Base-by-base conservation (phyloP, 2,113 vertebrate species). In the Chunga burmeisteri region DNA sequence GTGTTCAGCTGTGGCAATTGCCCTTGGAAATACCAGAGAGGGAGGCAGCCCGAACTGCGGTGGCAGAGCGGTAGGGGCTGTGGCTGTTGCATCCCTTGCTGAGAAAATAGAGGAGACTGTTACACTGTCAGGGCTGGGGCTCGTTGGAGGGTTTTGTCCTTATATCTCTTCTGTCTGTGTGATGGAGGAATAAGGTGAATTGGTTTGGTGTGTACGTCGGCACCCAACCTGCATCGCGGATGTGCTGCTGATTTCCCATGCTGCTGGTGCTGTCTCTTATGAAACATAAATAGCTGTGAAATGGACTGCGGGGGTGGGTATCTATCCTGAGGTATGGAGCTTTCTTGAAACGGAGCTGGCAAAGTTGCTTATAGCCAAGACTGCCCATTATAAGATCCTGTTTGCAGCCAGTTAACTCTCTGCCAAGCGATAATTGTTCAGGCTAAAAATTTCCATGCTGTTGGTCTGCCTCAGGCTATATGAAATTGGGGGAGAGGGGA, bases 391-490 rank as follows among this genome's bases (percentile, higher is more conserved):
- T 38, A 86, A 47, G 92, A 73, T 95, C 38, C 88, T 26, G 88
- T 94, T 93, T 67, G 84, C 87, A 95, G 92, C 3, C 4, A 93
- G 78, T 90, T 90, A 94, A 83, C 88, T 93, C 74, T 90, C 90
- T 88, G 92, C 96, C 92, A 74, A 90, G 90, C 1, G 3, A 40
- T 96, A 96, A 94, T 94, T 96, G 90, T 86, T 74, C 95, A 81
- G 88, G 93, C 96, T 93, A 92, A 94, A 95, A 96, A 88, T 94
- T 92, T 94, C 96, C 88, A 52, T 80, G 92, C 95, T 95, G 15
- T 7, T 46, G 90, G 79, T 66, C 67, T 40, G 93, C 96, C 93
- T 44, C 10, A 9, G 92, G 96, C 92, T 94, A 71, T 53, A 40
- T 86, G 92, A 97, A 92, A 96, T 38, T 68, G 71, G 42, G 90